Evolutionary conservation across 1,140 invertebrate species (phyloP).

Genomic region (Neodiprion pinetum): DNA sequence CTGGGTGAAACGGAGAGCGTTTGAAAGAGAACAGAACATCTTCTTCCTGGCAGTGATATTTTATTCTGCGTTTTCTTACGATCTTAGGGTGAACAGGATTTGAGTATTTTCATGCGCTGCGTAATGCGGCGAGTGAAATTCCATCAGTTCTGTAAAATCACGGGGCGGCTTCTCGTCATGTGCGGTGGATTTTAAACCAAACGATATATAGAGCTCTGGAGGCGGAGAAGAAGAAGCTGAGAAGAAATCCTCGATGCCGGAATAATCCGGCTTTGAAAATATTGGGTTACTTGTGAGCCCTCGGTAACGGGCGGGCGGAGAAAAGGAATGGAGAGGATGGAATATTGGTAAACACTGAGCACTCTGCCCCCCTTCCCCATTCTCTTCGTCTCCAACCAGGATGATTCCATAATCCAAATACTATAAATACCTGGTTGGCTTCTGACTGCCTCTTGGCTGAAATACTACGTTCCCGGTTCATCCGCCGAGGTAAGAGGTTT

Average conservation of each 20-base stretch:
- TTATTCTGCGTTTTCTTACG: too few species aligned
- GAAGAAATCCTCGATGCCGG: conserved; percentile 40
- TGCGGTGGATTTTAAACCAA: background rate
- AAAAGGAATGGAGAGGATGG: conserved; percentile 34
- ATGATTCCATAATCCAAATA: conserved; percentile 58
- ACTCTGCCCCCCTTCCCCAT: conserved; percentile 34
- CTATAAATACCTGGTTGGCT: conserved; percentile 54
- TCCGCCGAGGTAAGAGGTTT: conserved; percentile 41
- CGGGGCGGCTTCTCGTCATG: background rate
- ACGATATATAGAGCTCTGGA: background rate
- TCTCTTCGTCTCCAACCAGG: conserved; percentile 35
- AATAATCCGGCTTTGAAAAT: conserved; percentile 33
- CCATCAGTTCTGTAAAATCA: background rate
- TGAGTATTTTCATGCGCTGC: background rate
- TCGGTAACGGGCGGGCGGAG: conserved; percentile 27
- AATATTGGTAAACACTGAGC: conserved; percentile 55
- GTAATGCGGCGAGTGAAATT: background rate
- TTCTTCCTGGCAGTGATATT: too few species aligned
- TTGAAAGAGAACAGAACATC: too few species aligned
- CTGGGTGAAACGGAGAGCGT: too few species aligned
- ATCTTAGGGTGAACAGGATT: background rate
- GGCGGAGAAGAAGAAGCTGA: background rate
- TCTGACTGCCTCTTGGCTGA: conserved; percentile 22
- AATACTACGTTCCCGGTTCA: conserved; percentile 24
- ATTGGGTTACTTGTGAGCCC: conserved; percentile 28